Base-by-base conservation (phyloP, 2,113 vertebrate genomes). In the Meleagris gallopavo region DNA sequence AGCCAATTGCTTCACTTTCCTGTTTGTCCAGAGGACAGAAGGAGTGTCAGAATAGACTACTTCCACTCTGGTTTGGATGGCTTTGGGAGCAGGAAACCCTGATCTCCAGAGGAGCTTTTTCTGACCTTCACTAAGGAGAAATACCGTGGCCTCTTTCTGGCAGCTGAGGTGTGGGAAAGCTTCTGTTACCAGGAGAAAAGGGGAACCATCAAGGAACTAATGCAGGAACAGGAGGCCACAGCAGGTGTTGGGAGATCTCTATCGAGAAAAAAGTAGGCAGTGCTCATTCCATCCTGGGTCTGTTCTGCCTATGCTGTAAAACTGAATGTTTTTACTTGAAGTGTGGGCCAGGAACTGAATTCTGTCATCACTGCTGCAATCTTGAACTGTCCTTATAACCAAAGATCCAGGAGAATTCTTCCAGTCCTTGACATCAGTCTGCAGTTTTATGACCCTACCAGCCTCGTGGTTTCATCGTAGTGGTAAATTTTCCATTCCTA, bases 401-500 rank as follows among this genome's bases (percentile, higher is more conserved):
- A 82, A 64, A 78, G 46, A 70, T 87, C 54, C 58, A 77, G 58
- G 69, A 85, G 62, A 92, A 73, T 80, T 85, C 30, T 80, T 85
- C 79, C 58, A 85, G 46, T 89, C 77, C 66, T 94, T 81, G 75
- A 69, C 45, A 87, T 93, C 66, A 50, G n/a, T 91, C 90, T 95
- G 57, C 52, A 75, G 48, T 81, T 92, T 93, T 77, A 86, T 93
- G 79, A 90, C 88, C 75, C 52, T 83, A 66, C 62, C 32, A 84
- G 36, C 71, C 86, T 91, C 64, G 21, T 73, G 36, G 58, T 91
- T 86, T 91, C 73, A 93, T 94, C 20, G 52, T 58, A 72, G 64
- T 34, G 54, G 57, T 89, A 55, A 86, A 92, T 92, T 96, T 96
- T 93, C 94, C 87, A 67, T 79, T 75, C 65, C n/a, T 81, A 4